Evolutionary conservation across 2,113 vertebrate genomes (phyloP).

Genomic region (Leucosticte australis): DNA sequence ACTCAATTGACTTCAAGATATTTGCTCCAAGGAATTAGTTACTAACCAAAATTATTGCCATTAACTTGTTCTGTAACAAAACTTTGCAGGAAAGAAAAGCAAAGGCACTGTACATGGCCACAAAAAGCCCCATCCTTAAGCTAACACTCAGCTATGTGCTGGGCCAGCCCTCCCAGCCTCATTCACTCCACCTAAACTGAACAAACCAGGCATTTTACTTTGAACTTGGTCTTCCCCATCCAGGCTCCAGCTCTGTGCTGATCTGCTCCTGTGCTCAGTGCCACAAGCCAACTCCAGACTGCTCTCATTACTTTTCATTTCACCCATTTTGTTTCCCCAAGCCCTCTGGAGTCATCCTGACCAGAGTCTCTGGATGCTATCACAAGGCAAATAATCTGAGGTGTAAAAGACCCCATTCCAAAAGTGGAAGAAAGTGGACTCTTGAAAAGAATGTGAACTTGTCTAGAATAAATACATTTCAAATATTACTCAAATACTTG

Average conservation of each 20-base stretch:
- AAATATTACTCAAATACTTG: slow-evolving; percentile 24
- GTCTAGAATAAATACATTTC: slow-evolving; percentile 45
- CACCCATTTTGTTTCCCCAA: not conserved
- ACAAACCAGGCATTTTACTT: not conserved
- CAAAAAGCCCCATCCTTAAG: not conserved
- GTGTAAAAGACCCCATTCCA: not conserved
- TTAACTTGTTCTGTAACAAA: not conserved
- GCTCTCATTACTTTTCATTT: not conserved
- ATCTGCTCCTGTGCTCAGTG: not conserved
- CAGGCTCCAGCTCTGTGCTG: not conserved
- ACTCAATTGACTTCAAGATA: not conserved
- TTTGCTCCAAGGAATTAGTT: not conserved
- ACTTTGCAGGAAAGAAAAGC: not conserved
- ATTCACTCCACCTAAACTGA: not conserved
- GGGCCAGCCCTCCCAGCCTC: not conserved
- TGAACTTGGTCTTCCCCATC: not conserved
- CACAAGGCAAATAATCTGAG: not conserved
- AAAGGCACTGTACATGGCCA: not conserved
- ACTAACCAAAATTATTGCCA: slow-evolving; percentile 22
- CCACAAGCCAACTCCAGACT: not conserved
- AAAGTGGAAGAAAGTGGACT: not conserved
- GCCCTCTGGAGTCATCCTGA: not conserved
- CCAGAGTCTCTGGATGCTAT: not conserved
- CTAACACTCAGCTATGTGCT: not conserved
- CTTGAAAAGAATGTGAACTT: slow-evolving; percentile 15